Evolutionary conservation across 2,113 vertebrate species (phyloP), one percentile per base, ranked within the genome.

Genomic region (Gobiocypris rarus): DNA sequence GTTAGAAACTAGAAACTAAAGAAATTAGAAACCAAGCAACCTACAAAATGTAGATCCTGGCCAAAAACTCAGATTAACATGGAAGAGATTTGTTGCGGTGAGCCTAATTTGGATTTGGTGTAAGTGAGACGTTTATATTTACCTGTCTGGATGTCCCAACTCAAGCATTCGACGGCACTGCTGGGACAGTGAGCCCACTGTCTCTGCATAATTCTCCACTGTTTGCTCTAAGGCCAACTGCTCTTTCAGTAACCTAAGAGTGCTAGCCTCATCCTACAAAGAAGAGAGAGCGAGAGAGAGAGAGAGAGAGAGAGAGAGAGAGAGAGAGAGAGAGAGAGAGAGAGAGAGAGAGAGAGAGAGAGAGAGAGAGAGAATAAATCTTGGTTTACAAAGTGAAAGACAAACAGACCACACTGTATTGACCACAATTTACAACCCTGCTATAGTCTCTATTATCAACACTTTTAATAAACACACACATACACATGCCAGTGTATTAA

Each of bases 81-180:
- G 11, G 28, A 67, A 67, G 13, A 67, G 5, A 69, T 19, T 19
- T 34, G 65, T 69, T 38, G 52, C 6, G 17, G 52, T 54, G 17
- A 19, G 52, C 17, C 6, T 54, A 17, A 19, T 19, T 54, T 54
- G 52, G 52, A 54, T 17, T 19, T 54, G 52, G 52, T 54, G 52
- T 22, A 54, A 54, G 31, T 45, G 41, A 24, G 38, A 22, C 4
- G 14, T n/a, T 38, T 58, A 31, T 54, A 38, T 91, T 89, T 70
- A 97, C 97, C 95, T 98, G 85, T 98, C 97, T 0, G 97, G 97
- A 89, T 98, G 97, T 50, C 94, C 94, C 0, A 94, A 89, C 74
- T 95, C 95, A 75, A 96, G 92, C 89, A 98, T 93, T 31, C 94
- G 94, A 34, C 96, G 95, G 91, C 97, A 97, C 88, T 96, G 95